phyloP scores from a whole-genome alignment of 2,113 vertebrate species.

The Burhinus oedicnemus region DNA sequence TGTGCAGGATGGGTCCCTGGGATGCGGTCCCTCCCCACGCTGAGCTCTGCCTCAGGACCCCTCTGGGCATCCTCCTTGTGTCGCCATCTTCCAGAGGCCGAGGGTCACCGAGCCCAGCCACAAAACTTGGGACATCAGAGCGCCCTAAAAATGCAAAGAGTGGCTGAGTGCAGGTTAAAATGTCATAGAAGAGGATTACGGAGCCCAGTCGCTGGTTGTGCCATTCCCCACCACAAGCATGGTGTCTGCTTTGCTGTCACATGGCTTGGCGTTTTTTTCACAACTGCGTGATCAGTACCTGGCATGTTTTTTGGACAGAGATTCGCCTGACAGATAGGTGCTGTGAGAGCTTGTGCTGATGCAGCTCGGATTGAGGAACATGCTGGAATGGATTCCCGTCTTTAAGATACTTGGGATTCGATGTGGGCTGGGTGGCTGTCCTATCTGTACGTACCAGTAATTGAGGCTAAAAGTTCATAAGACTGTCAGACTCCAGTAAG shows the following conservation, averaged over 20 bases:
- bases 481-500: not conserved
- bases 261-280: fast-evolving
- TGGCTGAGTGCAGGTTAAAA: not conserved
- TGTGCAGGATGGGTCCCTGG: not conserved
- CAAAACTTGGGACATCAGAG: not conserved
- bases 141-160: not conserved
- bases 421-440: not conserved
- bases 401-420: not conserved
- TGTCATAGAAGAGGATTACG: not conserved
- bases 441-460: not conserved
- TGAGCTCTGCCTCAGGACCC: not conserved
- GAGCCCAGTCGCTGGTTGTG: not conserved
- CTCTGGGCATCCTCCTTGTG: not conserved
- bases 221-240: fast-evolving
- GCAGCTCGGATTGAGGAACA: not conserved
- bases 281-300: fast-evolving
- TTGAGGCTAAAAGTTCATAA: not conserved
- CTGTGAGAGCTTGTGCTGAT: not conserved
- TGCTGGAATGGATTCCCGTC: not conserved
- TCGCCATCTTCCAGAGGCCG: fast-evolving
- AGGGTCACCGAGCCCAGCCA: not conserved
- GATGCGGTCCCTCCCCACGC: not conserved
- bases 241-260: not conserved
- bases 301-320: not conserved
- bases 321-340: not conserved